phyloP scores from a whole-genome alignment of 2,888 invertebrate genomes.

The Sarcophaga variegata region DNA sequence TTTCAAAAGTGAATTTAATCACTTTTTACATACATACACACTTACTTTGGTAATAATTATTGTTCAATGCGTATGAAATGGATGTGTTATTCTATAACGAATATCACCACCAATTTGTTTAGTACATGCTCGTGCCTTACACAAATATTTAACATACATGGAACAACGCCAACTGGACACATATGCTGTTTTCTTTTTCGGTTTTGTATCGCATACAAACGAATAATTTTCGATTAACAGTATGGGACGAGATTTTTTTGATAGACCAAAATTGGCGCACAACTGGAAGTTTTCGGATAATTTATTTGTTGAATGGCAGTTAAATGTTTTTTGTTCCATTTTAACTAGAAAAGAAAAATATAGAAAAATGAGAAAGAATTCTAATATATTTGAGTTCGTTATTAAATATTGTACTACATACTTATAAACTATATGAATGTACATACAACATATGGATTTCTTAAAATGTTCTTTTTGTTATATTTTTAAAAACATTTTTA shows the following conservation, averaged over 20 bases:
- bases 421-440: too few species aligned
- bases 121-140: conserved; percentile 73
- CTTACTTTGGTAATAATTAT: background rate
- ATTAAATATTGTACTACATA: too few species aligned
- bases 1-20: background rate
- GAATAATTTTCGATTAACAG: conserved; percentile 68
- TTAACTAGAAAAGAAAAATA: conserved; percentile 58
- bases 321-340: conserved; percentile 21
- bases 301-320: conserved; percentile 53
- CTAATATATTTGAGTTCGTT: background rate
- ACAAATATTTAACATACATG: conserved; percentile 70
- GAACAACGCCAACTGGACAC: conserved; percentile 73
- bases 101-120: conserved; percentile 72
- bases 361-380: conserved; percentile 19
- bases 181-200: conserved; percentile 63
- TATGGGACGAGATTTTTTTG: conserved; percentile 68
- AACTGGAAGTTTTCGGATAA: conserved; percentile 69
- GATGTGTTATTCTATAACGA: conserved; percentile 73
- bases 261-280: conserved; percentile 69
- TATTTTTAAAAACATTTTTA: conserved; percentile 5
- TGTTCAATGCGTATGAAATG: conserved; percentile 71
- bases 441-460: background rate
- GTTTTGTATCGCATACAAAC: conserved; percentile 69
- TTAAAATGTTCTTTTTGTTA: background rate
- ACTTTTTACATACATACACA: background rate